Conservation (phyloP, 2,113 vertebrate genomes). For the Anolis carolinensis region DNA sequence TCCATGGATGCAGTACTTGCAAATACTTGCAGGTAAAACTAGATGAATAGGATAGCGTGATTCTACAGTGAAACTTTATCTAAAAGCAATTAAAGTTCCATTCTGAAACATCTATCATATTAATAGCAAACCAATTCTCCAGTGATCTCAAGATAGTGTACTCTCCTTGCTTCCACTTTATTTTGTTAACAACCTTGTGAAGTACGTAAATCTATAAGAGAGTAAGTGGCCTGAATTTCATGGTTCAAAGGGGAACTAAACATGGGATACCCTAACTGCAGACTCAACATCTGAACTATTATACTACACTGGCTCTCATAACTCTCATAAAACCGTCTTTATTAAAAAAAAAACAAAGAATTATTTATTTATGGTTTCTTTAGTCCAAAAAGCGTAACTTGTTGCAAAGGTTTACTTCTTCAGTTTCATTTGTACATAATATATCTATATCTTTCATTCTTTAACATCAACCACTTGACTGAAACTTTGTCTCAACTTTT, state of each 20-base stretch:
- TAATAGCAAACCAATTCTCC: background rate
- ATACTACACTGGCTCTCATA: background rate
- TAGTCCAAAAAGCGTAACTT: too few relatives aligned
- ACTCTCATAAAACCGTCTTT: too few relatives aligned
- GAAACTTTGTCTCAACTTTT: too few relatives aligned
- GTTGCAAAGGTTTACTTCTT: too few relatives aligned
- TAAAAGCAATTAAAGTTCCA: background rate
- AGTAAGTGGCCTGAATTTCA: background rate
- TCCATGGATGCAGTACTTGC: too few relatives aligned
- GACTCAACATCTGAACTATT: background rate
- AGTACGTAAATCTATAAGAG: background rate
- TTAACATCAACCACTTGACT: too few relatives aligned
- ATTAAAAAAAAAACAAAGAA: too few relatives aligned
- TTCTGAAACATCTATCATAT: background rate
- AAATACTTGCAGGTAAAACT: too few relatives aligned
- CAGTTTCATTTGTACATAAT: too few relatives aligned
- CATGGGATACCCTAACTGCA: background rate
- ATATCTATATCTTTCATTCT: too few relatives aligned
- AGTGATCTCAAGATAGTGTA: background rate
- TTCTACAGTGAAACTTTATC: background rate
- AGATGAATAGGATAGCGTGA: too few relatives aligned
- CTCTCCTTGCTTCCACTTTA: background rate
- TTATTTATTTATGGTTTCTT: too few relatives aligned
- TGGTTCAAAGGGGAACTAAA: background rate
- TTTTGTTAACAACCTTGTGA: background rate